A percentile compares a stretch with the other conserved stretches of the same genome.
These are phyloP conservation scores for Vombatus ursinus DNA, from an alignment of 2,113 vertebrate genomes.

Conservation along the genomic window DNA sequence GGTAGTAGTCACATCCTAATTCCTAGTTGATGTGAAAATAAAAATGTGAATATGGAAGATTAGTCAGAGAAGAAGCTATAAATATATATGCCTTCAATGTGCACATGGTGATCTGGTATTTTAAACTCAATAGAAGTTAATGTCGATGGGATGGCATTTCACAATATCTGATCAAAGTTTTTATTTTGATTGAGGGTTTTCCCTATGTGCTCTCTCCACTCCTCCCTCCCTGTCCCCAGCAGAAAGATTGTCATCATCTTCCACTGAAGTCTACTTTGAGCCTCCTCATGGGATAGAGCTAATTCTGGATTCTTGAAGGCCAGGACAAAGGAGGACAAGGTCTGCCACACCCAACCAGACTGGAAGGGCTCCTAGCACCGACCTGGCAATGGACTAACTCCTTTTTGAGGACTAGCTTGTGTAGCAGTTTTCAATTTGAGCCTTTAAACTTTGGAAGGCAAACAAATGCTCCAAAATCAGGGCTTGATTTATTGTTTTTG, in stretches of 20 bases:
- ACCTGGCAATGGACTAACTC: not conserved
- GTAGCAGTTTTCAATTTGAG: not conserved
- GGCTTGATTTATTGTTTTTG: not conserved
- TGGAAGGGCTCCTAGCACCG: not conserved
- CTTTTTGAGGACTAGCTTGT: not conserved
- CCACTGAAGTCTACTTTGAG: not conserved
- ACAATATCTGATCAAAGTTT: not conserved
- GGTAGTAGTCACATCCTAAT: not conserved
- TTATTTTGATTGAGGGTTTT: conserved; percentile 28
- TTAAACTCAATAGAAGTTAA: not conserved
- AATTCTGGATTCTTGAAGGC: not conserved
- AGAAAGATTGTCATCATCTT: not conserved
- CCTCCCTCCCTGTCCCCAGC: not conserved
- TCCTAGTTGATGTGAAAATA: not conserved
- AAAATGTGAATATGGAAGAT: not conserved
- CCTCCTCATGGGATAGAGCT: not conserved
- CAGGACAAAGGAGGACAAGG: not conserved
- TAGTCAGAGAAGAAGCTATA: not conserved
- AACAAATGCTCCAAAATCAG: not conserved
- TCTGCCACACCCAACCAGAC: not conserved
- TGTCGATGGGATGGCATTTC: not conserved
- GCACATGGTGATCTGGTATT: not conserved
- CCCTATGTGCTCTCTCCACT: not conserved
- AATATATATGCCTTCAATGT: not conserved
- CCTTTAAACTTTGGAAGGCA: not conserved